Conservation (phyloP, 1,140 invertebrate genomes). For the Drosophila nigromelanica region DNA sequence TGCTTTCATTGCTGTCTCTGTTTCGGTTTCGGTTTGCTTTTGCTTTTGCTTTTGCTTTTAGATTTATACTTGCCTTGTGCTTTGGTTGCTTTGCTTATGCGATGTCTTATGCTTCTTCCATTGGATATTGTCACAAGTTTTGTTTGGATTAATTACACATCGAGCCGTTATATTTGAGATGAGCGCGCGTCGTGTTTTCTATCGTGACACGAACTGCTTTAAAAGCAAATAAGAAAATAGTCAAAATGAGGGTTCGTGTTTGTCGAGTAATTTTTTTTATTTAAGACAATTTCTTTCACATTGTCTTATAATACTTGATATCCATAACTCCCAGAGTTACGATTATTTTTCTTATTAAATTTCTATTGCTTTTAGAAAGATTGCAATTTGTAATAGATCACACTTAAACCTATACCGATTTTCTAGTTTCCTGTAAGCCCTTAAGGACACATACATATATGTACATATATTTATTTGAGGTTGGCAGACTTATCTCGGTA, state of each 20-base stretch:
- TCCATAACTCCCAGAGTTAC: no score
- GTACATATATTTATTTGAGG: no score
- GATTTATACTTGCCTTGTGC: slow-evolving; percentile 36
- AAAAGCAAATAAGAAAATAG: background rate
- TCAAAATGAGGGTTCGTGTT: no score
- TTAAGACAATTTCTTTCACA: background rate
- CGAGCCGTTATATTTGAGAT: background rate
- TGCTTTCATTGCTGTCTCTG: slow-evolving; percentile 27
- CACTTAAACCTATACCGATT: background rate
- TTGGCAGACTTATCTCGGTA: no score
- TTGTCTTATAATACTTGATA: background rate
- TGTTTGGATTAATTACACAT: background rate
- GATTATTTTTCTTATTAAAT: no score
- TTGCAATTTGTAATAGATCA: background rate
- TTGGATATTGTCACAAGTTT: background rate
- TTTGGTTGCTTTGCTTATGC: slow-evolving; percentile 22
- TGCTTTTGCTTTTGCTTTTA: slow-evolving; percentile 53
- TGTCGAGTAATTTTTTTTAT: background rate
- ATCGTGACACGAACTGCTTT: background rate
- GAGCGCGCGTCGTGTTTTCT: background rate
- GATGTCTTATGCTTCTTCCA: background rate
- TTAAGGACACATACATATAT: background rate
- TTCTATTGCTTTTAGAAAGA: no score
- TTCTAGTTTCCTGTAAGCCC: background rate
- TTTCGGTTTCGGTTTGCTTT: slow-evolving; percentile 12